These are phyloP conservation scores for Plemyria rubiginata DNA, from an alignment of 2,888 invertebrate species.

Conservation along the genomic window DNA sequence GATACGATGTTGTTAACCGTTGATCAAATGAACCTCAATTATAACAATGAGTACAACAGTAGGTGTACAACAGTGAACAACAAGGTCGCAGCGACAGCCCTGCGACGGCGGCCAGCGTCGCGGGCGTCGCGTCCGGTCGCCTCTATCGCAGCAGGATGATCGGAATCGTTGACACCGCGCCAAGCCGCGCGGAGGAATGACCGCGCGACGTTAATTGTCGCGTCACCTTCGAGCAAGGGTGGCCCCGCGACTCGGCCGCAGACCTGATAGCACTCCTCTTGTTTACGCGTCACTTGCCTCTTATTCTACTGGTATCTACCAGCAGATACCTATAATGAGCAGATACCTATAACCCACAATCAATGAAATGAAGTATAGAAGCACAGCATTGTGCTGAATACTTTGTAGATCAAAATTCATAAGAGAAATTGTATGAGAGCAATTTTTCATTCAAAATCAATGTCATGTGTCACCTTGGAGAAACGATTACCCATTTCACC, in stretches of 20 bases:
- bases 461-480: too few relatives aligned
- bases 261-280: neutral
- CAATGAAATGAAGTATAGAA: too few relatives aligned
- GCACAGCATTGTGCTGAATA: too few relatives aligned
- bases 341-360: too few relatives aligned
- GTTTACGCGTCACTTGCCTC: neutral
- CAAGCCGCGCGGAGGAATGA: conserved; percentile 70
- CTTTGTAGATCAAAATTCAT: too few relatives aligned
- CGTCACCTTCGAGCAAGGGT: conserved; percentile 80
- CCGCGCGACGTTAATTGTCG: conserved; percentile 81
- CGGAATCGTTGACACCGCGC: conserved; percentile 82
- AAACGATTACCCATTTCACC: too few relatives aligned
- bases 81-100: conserved; percentile 32
- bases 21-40: too few relatives aligned
- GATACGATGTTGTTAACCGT: too few relatives aligned
- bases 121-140: conserved; percentile 65
- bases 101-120: conserved; percentile 48
- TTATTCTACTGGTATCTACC: too few relatives aligned
- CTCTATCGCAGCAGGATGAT: conserved; percentile 73
- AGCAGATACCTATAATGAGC: too few relatives aligned
- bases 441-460: too few relatives aligned
- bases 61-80: neutral
- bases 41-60: neutral
- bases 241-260: conserved; percentile 40
- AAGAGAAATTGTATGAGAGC: too few relatives aligned